Evolutionary conservation across 37 sponge, comb jelly and placozoan species (phyloP).

Genomic region (Chondrosia reniformis): DNA sequence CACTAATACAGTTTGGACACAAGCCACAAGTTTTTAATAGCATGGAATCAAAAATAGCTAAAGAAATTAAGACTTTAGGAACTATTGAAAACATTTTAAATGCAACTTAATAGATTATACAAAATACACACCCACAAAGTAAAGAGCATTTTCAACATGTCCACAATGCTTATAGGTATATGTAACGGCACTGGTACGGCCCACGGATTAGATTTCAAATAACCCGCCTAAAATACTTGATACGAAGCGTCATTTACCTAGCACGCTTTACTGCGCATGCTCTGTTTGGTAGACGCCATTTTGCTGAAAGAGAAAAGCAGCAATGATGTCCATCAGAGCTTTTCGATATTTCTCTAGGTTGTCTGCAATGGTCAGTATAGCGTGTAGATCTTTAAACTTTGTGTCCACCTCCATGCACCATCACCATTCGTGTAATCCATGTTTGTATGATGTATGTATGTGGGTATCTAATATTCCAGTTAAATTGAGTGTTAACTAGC

Average conservation of each 20-base stretch:
- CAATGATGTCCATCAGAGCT: slow-evolving; percentile 53
- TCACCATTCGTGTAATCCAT: no score
- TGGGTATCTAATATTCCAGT: no score
- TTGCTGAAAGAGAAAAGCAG: neutral
- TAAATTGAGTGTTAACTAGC: neutral
- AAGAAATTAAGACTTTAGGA: slow-evolving; percentile 52
- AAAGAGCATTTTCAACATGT: no score
- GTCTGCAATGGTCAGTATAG: neutral
- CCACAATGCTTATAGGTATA: no score
- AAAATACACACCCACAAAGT: no score
- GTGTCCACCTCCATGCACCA: no score
- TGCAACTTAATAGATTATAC: no score
- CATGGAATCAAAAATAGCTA: slow-evolving; percentile 33
- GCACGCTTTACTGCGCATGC: slow-evolving; percentile 22
- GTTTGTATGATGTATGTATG: no score
- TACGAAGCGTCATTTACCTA: neutral
- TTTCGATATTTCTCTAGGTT: slow-evolving; percentile 25
- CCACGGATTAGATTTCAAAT: no score
- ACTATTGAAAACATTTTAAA: slow-evolving; percentile 24
- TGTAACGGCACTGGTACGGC: no score
- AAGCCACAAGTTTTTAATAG: slow-evolving; percentile 23
- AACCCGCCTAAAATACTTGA: no score
- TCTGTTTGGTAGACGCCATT: slow-evolving; percentile 8
- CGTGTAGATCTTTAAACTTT: no score
- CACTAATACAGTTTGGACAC: slow-evolving; percentile 51